Percentiles rank a stretch among this genome's conserved stretches.
These are phyloP conservation scores for Octopus sinensis DNA, from an alignment of 1,140 invertebrate genomes.

Conservation along the genomic window DNA sequence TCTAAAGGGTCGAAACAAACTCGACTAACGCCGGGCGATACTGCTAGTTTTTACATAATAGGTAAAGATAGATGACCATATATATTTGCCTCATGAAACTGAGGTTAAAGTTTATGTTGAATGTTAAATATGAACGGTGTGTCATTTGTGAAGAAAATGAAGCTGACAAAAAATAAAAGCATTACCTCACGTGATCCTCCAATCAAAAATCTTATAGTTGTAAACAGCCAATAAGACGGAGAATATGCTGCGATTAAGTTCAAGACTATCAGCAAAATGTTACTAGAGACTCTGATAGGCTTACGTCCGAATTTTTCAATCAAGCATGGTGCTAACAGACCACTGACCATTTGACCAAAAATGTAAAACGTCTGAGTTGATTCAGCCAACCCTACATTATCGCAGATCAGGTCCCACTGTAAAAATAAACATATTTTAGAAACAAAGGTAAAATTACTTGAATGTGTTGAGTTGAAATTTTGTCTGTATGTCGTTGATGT, in stretches of 20 bases:
- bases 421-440: background rate
- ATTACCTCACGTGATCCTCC: background rate
- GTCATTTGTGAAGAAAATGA: too few species aligned
- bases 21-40: too few species aligned
- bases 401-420: conserved; percentile 47
- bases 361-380: conserved; percentile 36
- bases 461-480: too few species aligned
- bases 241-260: conserved; percentile 22
- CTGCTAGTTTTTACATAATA: too few species aligned
- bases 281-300: conserved; percentile 25
- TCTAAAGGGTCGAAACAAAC: too few species aligned
- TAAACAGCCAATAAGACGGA: conserved; percentile 22
- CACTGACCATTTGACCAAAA: conserved; percentile 34
- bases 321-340: conserved; percentile 26
- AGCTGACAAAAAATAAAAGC: too few species aligned
- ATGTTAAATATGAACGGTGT: too few species aligned
- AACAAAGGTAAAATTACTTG: too few species aligned
- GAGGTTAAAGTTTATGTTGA: too few species aligned
- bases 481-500: too few species aligned
- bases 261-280: conserved; percentile 14
- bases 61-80: too few species aligned
- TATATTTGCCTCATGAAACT: too few species aligned
- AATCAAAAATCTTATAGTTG: conserved; percentile 23
- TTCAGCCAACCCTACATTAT: conserved; percentile 29
- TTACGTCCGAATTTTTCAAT: conserved; percentile 38